These are phyloP conservation scores for Anabacerthia variegaticeps DNA, from an alignment of 2,797 vertebrate species.

Conservation along the genomic window DNA sequence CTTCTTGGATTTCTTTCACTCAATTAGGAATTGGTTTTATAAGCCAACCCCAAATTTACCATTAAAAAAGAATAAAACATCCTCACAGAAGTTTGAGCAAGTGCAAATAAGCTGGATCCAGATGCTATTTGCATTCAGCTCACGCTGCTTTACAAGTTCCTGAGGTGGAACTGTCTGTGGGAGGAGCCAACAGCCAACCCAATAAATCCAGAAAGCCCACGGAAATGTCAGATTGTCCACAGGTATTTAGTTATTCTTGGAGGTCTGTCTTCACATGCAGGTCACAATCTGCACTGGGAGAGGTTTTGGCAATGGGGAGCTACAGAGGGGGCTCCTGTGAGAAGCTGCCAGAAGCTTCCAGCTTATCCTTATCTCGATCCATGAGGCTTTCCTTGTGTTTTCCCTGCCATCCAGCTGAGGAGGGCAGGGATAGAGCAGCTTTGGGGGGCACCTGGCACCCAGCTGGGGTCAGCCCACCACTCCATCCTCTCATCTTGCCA, in stretches of 20 bases:
- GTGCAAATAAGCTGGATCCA: background rate
- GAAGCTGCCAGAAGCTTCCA: background rate
- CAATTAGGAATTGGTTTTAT: slow-evolving; percentile 24
- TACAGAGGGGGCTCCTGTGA: background rate
- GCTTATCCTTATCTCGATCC: background rate
- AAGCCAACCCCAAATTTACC: background rate
- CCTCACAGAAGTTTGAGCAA: background rate
- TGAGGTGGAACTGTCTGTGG: background rate
- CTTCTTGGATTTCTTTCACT: background rate
- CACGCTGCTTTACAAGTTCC: fast-evolving
- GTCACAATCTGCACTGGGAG: background rate
- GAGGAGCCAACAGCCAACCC: background rate
- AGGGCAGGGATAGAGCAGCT: background rate
- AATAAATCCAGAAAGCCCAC: background rate
- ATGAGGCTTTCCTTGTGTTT: fast-evolving
- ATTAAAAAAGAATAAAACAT: background rate
- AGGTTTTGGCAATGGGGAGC: background rate
- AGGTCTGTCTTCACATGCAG: background rate
- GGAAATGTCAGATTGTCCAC: background rate
- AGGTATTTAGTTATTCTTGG: background rate
- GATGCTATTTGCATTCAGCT: background rate
- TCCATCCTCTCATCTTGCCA: background rate
- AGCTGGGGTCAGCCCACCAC: background rate
- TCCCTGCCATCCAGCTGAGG: background rate
- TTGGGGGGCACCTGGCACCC: background rate